Evolutionary conservation across 2,113 vertebrate genomes (phyloP), one percentile per base, ranked within the genome.

Genomic region (Gila orcuttii): DNA sequence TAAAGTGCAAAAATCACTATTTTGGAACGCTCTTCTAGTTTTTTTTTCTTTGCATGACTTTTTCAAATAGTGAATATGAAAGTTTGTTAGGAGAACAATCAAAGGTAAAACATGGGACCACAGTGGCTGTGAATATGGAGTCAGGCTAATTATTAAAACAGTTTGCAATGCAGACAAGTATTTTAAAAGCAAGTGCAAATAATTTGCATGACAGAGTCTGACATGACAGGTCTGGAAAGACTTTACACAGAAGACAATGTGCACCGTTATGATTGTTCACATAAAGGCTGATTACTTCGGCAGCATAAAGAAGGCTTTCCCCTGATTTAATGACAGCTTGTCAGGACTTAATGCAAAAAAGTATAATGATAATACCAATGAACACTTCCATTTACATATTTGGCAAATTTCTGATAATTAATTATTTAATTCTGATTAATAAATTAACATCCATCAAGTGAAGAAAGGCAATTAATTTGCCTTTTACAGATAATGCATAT

Each of bases 151-250:
- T 31, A 64, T 69, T 69, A 69, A 69, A 69, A 36, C 66, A 36
- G 31, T 7, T 71, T 21, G 3, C 31, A 39, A 39, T 73, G 36
- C 68, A 73, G 36, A 73, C 8, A 17, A 76, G 28, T 23, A 33
- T 33, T 78, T 57, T 78, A 36, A 78, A 78, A 57, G 25, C 4
- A 55, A 57, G 75, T 36, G 17, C 28, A 55, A 21, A 19, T 21
- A 9, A 28, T 75, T 55, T 55, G 28, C 9, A 23, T 55, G 17
- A 31, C 4, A 17, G 21, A 45, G 21, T 60, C 12, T 79, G 36
- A 80, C 15, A 62, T 79, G 36, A 42, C 57, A 45, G 76, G 52
- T 36, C 50, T 78, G 52, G 31, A 78, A 78, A 59, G 33, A 62
- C 57, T 45, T 60, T 17, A 79, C 33, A 79, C 33, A 60, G 36